Percentiles rank a stretch among this genome's conserved stretches.
Evolutionary conservation across 2,797 vertebrate species (phyloP).

Genomic region (Sphaeramia orbicularis): DNA sequence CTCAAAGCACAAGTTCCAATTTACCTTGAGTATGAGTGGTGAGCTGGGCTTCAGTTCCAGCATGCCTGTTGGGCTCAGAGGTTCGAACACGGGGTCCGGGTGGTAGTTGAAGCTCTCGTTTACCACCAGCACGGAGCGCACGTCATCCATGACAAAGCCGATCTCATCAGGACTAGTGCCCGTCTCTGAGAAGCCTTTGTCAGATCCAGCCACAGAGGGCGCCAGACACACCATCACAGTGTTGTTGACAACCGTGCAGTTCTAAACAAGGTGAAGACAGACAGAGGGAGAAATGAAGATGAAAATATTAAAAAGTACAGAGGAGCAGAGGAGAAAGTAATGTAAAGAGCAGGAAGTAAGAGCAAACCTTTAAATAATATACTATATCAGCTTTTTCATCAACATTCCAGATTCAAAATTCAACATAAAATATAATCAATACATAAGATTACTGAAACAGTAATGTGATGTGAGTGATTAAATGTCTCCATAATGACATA

Average conservation of each 20-base stretch:
- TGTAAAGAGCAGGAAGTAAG: not conserved
- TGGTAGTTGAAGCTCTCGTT: conserved; percentile 94
- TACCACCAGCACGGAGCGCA: conserved; percentile 91
- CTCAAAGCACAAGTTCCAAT: conserved; percentile 44
- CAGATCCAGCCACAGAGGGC: conserved; percentile 89
- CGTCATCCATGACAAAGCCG: conserved; percentile 96
- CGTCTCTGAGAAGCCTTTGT: conserved; percentile 86
- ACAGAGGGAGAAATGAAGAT: not conserved
- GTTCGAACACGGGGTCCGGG: conserved; percentile 94
- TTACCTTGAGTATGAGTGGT: conserved; percentile 97
- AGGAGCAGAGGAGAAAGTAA: not conserved
- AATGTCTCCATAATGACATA: conserved; percentile 65
- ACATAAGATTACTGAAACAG: conserved; percentile 28
- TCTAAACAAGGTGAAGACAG: conserved; percentile 77
- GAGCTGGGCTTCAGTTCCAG: conserved; percentile 97
- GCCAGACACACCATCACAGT: conserved; percentile 96
- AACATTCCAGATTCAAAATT: no score
- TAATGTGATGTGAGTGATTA: conserved; percentile 63
- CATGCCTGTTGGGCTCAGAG: conserved; percentile 89
- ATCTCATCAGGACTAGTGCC: conserved; percentile 95
- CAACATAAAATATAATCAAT: conserved; percentile 3
- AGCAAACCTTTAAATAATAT: no score
- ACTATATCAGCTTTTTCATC: no score
- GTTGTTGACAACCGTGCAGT: conserved; percentile 94
- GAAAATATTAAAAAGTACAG: not conserved